Percentiles rank a stretch among this genome's conserved stretches.
Conservation (phyloP, 2,888 invertebrate genomes). For the Eupithecia vulgata region DNA sequence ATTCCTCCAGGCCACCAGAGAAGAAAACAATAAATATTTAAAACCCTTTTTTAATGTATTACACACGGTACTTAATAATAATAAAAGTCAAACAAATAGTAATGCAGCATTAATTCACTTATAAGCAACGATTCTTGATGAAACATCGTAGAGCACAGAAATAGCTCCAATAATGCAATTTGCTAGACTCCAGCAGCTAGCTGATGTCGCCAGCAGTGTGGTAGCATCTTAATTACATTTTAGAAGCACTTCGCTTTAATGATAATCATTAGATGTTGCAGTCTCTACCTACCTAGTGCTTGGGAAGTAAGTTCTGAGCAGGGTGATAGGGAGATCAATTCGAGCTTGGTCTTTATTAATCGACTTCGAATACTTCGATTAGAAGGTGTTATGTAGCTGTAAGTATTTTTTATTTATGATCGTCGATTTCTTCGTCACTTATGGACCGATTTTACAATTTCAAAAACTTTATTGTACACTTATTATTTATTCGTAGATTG, state of each 20-base stretch:
- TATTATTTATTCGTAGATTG: no score
- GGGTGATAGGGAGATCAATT: neutral
- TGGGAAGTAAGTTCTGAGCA: neutral
- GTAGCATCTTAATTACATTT: constrained; percentile 18
- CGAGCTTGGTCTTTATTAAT: neutral
- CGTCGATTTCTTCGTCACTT: no score
- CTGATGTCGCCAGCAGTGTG: constrained; percentile 8
- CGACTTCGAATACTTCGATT: no score
- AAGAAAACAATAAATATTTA: no score
- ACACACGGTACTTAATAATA: no score
- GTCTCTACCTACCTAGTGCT: neutral
- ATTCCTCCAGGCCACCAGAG: no score
- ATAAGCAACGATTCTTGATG: neutral
- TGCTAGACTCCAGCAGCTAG: neutral
- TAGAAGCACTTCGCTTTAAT: constrained; percentile 23
- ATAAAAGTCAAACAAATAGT: no score
- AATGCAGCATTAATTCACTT: neutral
- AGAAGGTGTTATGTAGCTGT: no score
- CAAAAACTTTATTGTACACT: no score
- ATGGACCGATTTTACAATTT: no score
- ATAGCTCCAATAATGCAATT: constrained; percentile 11
- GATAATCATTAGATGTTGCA: constrained; percentile 6
- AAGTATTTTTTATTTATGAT: no score
- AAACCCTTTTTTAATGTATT: no score
- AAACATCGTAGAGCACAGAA: neutral